Percentiles rank a stretch among this genome's conserved stretches.
Evolutionary conservation across 2,888 invertebrate genomes (phyloP).

Genomic region (Pandemis corylana): DNA sequence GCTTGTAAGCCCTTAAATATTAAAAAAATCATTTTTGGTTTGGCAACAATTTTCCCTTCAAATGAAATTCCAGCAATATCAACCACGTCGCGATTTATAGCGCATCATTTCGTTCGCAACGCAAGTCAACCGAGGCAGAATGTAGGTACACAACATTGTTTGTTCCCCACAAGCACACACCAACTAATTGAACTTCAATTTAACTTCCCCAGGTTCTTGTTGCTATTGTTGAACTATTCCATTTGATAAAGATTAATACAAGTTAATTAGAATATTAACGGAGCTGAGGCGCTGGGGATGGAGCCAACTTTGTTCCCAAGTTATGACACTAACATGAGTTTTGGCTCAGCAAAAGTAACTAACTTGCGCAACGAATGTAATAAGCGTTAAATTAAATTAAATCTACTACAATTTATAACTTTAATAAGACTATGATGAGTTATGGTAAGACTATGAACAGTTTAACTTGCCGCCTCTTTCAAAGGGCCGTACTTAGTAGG

Average conservation of each 20-base stretch:
- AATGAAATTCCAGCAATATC: constrained; percentile 39
- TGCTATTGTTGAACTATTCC: constrained; percentile 46
- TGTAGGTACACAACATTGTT: constrained; percentile 54
- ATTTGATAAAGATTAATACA: constrained; percentile 40
- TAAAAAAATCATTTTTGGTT: neutral
- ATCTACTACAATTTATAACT: neutral
- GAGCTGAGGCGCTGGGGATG: neutral
- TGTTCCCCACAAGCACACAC: constrained; percentile 56
- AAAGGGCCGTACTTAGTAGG: no score
- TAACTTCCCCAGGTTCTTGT: constrained; percentile 49
- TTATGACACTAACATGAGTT: constrained; percentile 5
- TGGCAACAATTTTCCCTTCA: neutral
- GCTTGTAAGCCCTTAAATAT: neutral
- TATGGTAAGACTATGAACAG: neutral
- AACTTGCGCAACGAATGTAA: neutral
- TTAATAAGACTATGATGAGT: neutral
- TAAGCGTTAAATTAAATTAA: neutral
- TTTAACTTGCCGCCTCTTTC: no score
- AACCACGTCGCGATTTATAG: constrained; percentile 42
- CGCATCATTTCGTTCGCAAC: constrained; percentile 49
- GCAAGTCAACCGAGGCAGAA: constrained; percentile 53
- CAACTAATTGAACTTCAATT: constrained; percentile 58
- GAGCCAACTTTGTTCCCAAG: constrained; percentile 27
- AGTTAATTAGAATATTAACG: constrained; percentile 37
- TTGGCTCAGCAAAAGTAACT: constrained; percentile 1